These are phyloP conservation scores for Rhinichthys klamathensis DNA, from an alignment of 2,113 vertebrate species.

Conservation along the genomic window DNA sequence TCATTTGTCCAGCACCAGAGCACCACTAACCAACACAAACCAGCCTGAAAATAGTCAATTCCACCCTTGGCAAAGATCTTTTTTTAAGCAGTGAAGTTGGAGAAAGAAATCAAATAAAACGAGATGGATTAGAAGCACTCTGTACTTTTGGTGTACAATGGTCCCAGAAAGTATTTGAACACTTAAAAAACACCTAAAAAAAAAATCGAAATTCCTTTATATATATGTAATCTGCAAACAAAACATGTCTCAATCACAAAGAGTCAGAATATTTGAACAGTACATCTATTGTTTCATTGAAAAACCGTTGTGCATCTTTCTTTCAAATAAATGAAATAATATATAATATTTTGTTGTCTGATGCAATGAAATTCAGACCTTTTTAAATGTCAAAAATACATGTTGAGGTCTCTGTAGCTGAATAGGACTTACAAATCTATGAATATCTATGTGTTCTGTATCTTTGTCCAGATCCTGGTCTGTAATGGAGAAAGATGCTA, in stretches of 20 bases:
- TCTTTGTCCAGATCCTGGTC: neutral
- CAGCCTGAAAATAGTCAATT: neutral
- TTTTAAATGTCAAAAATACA: neutral
- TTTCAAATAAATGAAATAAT: neutral
- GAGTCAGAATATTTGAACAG: neutral
- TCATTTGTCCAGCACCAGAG: neutral
- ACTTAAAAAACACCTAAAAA: neutral
- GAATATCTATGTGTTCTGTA: neutral
- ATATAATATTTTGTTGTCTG: neutral
- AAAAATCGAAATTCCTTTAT: neutral
- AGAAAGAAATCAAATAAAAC: neutral
- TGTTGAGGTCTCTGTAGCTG: neutral
- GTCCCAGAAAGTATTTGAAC: neutral
- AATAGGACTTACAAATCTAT: neutral
- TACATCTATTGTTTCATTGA: neutral
- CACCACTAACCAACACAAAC: neutral
- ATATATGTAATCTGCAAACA: neutral
- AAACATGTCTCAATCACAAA: neutral
- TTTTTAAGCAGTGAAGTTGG: neutral
- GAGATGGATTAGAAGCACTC: neutral
- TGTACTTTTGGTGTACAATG: neutral
- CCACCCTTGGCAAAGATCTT: neutral
- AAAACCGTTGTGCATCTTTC: neutral
- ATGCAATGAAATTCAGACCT: conserved; percentile 3
- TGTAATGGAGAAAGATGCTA: neutral